Conservation (phyloP, 2,797 vertebrate genomes). For the Glossophaga mutica region DNA sequence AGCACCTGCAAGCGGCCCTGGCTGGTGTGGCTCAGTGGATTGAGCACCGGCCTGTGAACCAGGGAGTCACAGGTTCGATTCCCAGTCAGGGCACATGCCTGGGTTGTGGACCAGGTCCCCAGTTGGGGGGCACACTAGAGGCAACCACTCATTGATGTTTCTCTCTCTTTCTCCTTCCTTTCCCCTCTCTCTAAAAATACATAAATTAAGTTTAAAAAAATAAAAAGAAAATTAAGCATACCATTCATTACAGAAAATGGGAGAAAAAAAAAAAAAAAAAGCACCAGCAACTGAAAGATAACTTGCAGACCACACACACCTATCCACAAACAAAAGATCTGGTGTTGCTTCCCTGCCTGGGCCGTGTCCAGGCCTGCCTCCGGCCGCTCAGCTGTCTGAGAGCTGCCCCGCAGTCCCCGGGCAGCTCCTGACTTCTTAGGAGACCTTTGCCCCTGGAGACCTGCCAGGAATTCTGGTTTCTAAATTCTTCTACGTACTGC, state of each 20-base stretch:
- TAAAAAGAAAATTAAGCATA: no score
- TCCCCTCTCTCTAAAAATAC: no score
- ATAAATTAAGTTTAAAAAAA: no score
- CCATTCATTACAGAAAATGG: no score
- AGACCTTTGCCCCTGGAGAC: not conserved
- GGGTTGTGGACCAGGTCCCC: no score
- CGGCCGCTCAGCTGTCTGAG: not conserved
- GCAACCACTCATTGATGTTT: no score
- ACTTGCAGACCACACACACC: not conserved
- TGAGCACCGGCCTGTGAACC: no score
- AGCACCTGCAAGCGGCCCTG: not conserved
- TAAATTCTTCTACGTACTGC: not conserved
- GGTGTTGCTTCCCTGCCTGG: not conserved
- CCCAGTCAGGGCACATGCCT: no score
- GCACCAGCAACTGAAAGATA: not conserved
- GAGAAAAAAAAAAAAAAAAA: not conserved
- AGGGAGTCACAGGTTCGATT: no score
- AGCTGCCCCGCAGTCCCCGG: not conserved
- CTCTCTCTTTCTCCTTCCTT: no score
- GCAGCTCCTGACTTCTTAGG: not conserved
- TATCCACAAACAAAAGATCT: not conserved
- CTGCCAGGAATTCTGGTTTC: not conserved
- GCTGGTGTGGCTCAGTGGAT: no score
- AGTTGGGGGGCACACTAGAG: no score
- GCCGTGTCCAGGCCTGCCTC: not conserved